Evolutionary conservation across 1,140 invertebrate genomes (phyloP).

Genomic region (Cotesia glomerata): DNA sequence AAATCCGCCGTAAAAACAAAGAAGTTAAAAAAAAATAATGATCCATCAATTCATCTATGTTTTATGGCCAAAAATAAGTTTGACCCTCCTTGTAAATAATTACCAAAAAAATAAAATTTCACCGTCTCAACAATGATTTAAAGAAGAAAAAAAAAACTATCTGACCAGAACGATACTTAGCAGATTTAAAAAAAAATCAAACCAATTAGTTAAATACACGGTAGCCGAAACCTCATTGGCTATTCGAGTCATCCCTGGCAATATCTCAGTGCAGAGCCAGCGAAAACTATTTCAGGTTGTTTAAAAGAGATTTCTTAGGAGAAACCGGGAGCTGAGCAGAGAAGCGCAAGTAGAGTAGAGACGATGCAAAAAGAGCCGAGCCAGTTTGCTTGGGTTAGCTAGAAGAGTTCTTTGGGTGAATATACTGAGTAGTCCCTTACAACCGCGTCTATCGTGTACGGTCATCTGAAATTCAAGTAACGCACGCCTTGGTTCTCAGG

Average conservation of each 20-base stretch:
- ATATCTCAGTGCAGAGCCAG: constrained; percentile 15
- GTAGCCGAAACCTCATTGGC: not conserved
- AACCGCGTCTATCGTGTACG: not conserved
- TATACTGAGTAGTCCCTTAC: not conserved
- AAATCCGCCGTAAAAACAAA: no score
- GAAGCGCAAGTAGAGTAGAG: not conserved
- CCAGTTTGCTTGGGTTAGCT: not conserved
- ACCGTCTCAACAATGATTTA: no score
- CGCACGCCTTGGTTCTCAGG: constrained; percentile 32
- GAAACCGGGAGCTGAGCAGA: constrained; percentile 16
- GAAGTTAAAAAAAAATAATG: no score
- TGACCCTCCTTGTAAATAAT: no score
- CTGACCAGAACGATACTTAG: no score
- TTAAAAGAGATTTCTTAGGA: constrained; percentile 36
- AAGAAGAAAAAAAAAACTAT: no score
- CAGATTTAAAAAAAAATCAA: no score
- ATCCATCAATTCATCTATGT: no score
- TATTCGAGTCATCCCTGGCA: constrained; percentile 10
- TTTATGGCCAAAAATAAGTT: no score
- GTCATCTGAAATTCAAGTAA: constrained; percentile 38
- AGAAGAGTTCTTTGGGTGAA: no score
- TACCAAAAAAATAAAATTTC: no score
- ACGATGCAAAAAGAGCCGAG: constrained; percentile 24
- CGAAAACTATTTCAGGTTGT: constrained; percentile 34
- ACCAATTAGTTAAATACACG: no score